phyloP scores from a whole-genome alignment of 2,113 vertebrate genomes.

The Hystrix cristata region DNA sequence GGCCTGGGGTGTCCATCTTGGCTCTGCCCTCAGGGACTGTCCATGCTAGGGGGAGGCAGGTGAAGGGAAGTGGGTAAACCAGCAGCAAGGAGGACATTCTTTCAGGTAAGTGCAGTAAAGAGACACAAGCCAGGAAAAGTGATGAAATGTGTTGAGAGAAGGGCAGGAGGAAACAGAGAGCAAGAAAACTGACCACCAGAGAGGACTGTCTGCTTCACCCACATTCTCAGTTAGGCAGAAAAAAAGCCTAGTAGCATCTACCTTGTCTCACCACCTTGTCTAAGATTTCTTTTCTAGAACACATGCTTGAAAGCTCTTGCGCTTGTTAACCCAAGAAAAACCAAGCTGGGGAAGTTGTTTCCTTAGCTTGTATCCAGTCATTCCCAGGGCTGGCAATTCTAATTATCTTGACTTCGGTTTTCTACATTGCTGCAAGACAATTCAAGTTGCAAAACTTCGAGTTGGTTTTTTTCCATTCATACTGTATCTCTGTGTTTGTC shows the following conservation, averaged over 20 bases:
- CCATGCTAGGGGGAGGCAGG: too few species aligned
- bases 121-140: neutral
- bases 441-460: constrained; percentile 37
- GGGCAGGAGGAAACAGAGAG: neutral
- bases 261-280: neutral
- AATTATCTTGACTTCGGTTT: constrained; percentile 24
- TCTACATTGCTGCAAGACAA: constrained; percentile 21
- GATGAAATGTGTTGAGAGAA: neutral
- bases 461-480: constrained; percentile 61
- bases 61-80: neutral
- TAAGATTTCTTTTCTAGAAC: neutral
- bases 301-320: neutral
- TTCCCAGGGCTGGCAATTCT: neutral
- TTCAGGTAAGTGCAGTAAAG: neutral
- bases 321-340: constrained; percentile 11
- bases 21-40: neutral
- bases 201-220: neutral
- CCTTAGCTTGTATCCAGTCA: neutral
- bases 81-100: neutral
- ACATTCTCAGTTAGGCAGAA: neutral
- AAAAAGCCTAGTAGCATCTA: neutral
- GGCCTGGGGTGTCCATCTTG: rapidly evolving
- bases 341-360: neutral
- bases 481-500: constrained; percentile 61
- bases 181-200: neutral